Conservation (phyloP, 2,888 invertebrate species). For the Unio delphinus region DNA sequence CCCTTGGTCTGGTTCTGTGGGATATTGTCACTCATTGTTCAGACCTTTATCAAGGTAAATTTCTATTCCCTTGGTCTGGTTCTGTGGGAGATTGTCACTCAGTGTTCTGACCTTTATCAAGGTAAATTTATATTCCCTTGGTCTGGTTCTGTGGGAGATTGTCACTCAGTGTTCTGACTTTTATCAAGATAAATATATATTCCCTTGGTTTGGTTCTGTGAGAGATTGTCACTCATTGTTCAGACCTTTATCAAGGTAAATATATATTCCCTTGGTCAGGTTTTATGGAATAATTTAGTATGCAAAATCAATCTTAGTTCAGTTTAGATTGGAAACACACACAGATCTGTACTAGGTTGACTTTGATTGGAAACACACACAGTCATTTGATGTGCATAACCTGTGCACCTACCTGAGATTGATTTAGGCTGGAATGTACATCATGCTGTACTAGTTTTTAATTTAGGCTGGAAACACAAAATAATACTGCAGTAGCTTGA, state of each 20-base stretch:
- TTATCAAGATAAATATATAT: slow-evolving; percentile 89
- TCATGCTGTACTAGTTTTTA: no score
- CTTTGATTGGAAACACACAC: no score
- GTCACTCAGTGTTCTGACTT: slow-evolving; percentile 84
- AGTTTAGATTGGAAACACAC: no score
- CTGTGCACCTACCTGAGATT: no score
- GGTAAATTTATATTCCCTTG: slow-evolving; percentile 92
- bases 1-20: slow-evolving; percentile 91
- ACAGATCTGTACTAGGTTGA: no score
- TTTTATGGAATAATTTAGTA: no score
- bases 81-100: slow-evolving; percentile 89
- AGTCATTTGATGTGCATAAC: no score
- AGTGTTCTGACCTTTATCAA: slow-evolving; percentile 84
- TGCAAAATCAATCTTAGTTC: no score
- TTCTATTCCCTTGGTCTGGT: slow-evolving; percentile 91
- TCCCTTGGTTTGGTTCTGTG: slow-evolving; percentile 90
- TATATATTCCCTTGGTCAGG: no score
- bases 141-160: slow-evolving; percentile 92
- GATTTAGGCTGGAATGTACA: no score
- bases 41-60: slow-evolving; percentile 86
- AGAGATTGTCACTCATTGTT: slow-evolving; percentile 89
- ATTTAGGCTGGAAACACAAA: no score
- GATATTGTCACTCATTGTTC: slow-evolving; percentile 87
- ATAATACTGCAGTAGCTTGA: no score
- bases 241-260: slow-evolving; percentile 78